phyloP scores from a whole-genome alignment of 2,888 invertebrate species.

The Lithophane ornitopus region DNA sequence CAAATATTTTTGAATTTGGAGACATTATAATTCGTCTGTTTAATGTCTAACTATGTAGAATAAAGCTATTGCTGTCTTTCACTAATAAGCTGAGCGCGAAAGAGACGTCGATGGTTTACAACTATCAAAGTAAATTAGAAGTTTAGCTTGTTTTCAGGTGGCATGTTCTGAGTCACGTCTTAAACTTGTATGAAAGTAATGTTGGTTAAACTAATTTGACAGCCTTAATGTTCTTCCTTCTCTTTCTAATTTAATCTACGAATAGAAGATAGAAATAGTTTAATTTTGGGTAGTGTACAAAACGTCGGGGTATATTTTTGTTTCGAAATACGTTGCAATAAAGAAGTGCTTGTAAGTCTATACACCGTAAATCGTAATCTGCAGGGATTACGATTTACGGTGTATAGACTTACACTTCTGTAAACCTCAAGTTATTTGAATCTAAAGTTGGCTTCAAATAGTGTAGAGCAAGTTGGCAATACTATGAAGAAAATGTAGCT shows the following conservation, averaged over 20 bases:
- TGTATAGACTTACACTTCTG: constrained; percentile 7
- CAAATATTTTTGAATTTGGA: constrained; percentile 2
- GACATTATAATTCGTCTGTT: background rate
- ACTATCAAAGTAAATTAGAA: constrained; percentile 28
- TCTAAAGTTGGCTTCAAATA: constrained; percentile 36
- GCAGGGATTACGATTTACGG: too few species aligned
- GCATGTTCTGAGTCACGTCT: constrained; percentile 20
- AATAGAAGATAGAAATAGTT: background rate
- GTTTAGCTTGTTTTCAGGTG: constrained; percentile 30
- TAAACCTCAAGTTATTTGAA: constrained; percentile 36
- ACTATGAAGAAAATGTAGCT: constrained; percentile 55
- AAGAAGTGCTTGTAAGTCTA: background rate
- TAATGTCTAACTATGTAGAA: background rate
- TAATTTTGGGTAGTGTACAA: background rate
- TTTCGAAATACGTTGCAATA: constrained; percentile 8
- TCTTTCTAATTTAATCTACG: background rate
- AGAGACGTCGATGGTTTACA: constrained; percentile 17
- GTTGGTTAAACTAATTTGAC: constrained; percentile 9
- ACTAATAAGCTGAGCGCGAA: background rate
- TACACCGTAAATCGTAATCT: constrained; percentile 5
- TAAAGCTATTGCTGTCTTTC: background rate
- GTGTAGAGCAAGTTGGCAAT: constrained; percentile 39
- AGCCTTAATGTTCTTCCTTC: constrained; percentile 2
- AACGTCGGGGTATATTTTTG: background rate
- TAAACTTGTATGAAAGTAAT: constrained; percentile 14